Base-by-base conservation (phyloP, 2,113 vertebrate genomes). In the Pygoscelis antarcticus region DNA sequence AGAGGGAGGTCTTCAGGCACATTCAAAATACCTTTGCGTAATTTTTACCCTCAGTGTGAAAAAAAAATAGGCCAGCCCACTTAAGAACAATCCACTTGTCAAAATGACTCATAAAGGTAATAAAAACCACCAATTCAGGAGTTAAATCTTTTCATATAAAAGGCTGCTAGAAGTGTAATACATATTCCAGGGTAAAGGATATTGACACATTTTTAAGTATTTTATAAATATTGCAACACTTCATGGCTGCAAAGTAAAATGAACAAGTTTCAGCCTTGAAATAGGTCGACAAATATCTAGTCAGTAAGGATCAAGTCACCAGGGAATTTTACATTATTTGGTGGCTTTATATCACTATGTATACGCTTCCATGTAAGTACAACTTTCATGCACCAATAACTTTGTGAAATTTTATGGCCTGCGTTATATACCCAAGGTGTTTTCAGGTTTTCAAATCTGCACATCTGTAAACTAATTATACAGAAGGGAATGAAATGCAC, bases 391-490 rank as follows among this genome's bases (percentile, higher is more conserved):
- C 87, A 80, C 36, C 40, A 83, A 38, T 47, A 74, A 58, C 32
- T 94, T 70, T 12, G 60, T 81, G 68, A 94, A 88, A 90, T 89
- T 70, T 90, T 86, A 81, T 74, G 72, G 51, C 51, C 46, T 81
- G 54, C 5, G 1, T 51, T 90, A 86, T 76, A 80, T 66, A 92
- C 49, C 46, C 79, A 71, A 54, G 60, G 72, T 92, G 32, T 90
- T 95, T 89, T 46, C 87, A 77, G 40, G 65, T 95, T 90, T 96
- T 90, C 51, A 92, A 69, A 90, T 79, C 77, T 75, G 42, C 64
- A 91, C 69, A 87, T 94, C 87, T 86, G 60, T 87, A 96, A 92
- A 90, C 64, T 74, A 92, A 96, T 86, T 96, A 93, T 47, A 89
- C 38, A 90, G 75, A 74, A 74, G 55, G 72, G 69, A 96, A 83